Evolutionary conservation across 2,797 vertebrate genomes (phyloP), one percentile per base, ranked within the genome.

Genomic region (Threskiornis aethiopicus): DNA sequence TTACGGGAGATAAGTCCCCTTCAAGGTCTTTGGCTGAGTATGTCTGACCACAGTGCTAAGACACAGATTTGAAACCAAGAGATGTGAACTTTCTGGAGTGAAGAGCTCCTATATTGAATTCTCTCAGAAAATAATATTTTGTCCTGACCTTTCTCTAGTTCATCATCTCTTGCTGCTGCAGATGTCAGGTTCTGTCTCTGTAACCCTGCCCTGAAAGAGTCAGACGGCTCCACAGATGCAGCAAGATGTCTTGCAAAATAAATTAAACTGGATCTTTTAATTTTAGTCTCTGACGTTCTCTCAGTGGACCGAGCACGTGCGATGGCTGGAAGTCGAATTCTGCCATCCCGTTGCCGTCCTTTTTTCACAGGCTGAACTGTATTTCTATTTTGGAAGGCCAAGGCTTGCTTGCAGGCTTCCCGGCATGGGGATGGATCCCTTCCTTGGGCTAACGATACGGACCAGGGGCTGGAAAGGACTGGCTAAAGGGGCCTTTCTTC

Each of bases 161-260:
- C 64, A 29, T 85, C 78, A n/a, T 83, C 59, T 75, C 71, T 64
- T 61, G 57, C 81, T 96, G 87, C 90, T 92, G 92, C 82, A 89
- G 86, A 72, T 87, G 93, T 89, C 93, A 95, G 82, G 39, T 87
- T 91, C 31, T 90, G 81, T 95, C 90, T 95, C 67, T 69, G 49
- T 75, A 92, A 69, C 52, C 78, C 71, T 94, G 81, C 57, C 51
- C 84, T 61, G 85, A 46, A 70, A 70, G 71, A 54, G 73, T 86
- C 5, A n/a, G 83, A 28, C 0, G 3, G 90, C 86, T 95, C 76
- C 90, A 55, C 3, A 6, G 71, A 55, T 81, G 91, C 88, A 89
- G 71, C 73, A 31, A 67, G 66, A 89, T 77, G 84, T 80, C 88
- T 90, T 33, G 64, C 67, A 54, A 26, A 84, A 84, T 65, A 90